These are phyloP conservation scores for Cynopterus sphinx DNA, from an alignment of 2,797 vertebrate species.

Conservation along the genomic window DNA sequence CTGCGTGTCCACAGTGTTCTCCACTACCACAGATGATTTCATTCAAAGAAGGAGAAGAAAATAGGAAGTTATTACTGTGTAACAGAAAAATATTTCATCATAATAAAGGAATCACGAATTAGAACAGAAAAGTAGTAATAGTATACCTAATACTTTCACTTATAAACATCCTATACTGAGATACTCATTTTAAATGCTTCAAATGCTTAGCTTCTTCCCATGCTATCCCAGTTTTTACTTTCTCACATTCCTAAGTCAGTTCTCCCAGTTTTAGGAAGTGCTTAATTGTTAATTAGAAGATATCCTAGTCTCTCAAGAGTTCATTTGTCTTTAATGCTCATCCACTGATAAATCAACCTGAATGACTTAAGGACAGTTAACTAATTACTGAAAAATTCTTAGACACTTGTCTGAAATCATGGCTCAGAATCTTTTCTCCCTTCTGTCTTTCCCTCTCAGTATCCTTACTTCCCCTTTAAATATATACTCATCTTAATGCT, in stretches of 20 bases:
- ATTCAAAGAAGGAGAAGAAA: background rate
- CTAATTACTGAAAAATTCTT: background rate
- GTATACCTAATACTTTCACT: background rate
- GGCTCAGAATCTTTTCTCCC: background rate
- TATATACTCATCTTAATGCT: background rate
- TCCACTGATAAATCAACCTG: constrained; percentile 8
- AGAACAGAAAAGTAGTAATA: background rate
- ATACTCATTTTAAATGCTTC: background rate
- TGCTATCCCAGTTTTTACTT: background rate
- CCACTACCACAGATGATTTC: background rate
- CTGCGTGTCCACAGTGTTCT: background rate
- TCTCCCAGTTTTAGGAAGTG: background rate
- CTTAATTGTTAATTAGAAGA: background rate
- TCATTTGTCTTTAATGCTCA: constrained; percentile 44
- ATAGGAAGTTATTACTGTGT: background rate
- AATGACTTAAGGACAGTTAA: constrained; percentile 9
- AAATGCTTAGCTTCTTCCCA: background rate
- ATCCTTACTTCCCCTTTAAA: background rate
- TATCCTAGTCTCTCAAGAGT: constrained; percentile 9
- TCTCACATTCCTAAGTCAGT: background rate
- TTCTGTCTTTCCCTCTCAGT: background rate
- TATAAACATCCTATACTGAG: background rate
- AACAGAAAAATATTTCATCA: background rate
- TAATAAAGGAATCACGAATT: background rate
- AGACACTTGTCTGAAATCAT: background rate